Evolutionary conservation across 2,888 invertebrate species (phyloP), one percentile per base, ranked within the genome.

Genomic region (Sialis fuliginosa): DNA sequence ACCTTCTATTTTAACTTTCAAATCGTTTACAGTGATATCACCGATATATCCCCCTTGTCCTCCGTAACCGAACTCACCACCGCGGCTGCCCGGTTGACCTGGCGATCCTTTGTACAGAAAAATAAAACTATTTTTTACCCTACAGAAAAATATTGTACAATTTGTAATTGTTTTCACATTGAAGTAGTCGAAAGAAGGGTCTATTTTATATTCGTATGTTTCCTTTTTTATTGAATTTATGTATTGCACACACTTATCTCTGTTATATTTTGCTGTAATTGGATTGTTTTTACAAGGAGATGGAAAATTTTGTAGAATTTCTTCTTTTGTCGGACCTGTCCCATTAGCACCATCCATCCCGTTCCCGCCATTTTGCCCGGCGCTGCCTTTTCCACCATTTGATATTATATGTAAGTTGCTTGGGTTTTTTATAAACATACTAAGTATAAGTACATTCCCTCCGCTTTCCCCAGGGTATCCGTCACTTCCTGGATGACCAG

Each of bases 381-480:
- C 45, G 35, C 56, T 51, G 31, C 58, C 58, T 7, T 49, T 48
- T 4, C 58, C 58, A 10, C 58, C 58, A 43, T 54, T 52, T 12
- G 56, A 53, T 42, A 50, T 52, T 47, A 58, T 52, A 13, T 50
- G 52, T 8, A 56, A 51, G 30, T 52, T 49, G 33, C 52, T 45
- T 4, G 52, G 47, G 49, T 54, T 52, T 40, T 50, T 48, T 40
- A 56, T 52, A 4, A 49, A 43, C 7, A 52, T 48, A 5, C 50
- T 47, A 30, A 54, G 13, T 43, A 58, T 48, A 7, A 49, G 44
- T 12, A 57, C 50, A 48, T 58, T 56, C 2, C 59, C 58, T 12
- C 58, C 59, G 50, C 57, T 58, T 50, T 56, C 54, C 9, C 58
- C 58, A 39, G 54, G 48, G 41, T 47, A 45, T n/a, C 57, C 58